Conservation (phyloP, 1,140 invertebrate genomes). For the Dendroctonus ponderosae region DNA sequence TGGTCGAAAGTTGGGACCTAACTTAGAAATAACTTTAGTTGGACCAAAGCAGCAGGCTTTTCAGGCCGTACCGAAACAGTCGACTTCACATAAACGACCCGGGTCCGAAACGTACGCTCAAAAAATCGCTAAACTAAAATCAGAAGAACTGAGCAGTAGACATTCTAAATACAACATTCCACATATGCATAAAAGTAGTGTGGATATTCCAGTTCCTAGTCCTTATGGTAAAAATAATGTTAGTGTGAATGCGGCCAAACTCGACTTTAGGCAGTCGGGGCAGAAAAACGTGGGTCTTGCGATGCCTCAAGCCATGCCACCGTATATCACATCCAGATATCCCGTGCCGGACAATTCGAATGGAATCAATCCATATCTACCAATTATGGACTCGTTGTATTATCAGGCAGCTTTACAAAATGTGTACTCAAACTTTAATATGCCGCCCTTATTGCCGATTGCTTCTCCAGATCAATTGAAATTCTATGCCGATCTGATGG, state of each 20-base stretch:
- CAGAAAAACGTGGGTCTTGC: background rate
- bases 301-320: constrained; percentile 5
- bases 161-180: constrained; percentile 34
- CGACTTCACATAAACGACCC: constrained; percentile 31
- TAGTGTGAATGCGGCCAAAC: background rate
- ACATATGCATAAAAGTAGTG: constrained; percentile 18
- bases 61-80: background rate
- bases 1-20: constrained; percentile 53
- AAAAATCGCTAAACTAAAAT: constrained; percentile 24
- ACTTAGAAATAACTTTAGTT: constrained; percentile 63
- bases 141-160: constrained; percentile 13
- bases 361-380: constrained; percentile 36
- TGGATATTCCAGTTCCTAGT: constrained; percentile 21
- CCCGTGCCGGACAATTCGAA: constrained; percentile 17
- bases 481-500: constrained; percentile 52
- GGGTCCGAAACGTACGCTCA: constrained; percentile 25
- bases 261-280: background rate
- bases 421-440: constrained; percentile 36
- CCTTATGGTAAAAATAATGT: constrained; percentile 10
- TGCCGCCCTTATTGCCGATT: constrained; percentile 39
- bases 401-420: constrained; percentile 44
- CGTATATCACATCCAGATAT: background rate
- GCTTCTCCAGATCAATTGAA: constrained; percentile 49
- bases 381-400: constrained; percentile 49
- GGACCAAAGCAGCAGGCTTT: constrained; percentile 23